Conservation (phyloP, 2,888 invertebrate genomes). For the Lottia scabra region DNA sequence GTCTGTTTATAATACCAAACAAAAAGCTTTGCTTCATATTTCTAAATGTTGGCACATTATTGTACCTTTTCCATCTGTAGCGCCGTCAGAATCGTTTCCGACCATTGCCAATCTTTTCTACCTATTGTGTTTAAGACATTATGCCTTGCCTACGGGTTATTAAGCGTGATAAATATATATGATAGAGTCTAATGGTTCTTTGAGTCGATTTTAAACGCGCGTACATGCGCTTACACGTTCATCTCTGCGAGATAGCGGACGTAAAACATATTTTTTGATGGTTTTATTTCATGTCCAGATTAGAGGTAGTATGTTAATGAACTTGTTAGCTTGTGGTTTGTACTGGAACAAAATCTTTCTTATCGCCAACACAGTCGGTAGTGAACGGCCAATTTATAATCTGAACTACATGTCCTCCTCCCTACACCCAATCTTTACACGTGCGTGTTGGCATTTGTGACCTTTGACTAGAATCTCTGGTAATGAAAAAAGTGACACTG, state of each 20-base stretch:
- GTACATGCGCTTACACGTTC: not conserved
- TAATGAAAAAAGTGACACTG: too few relatives aligned
- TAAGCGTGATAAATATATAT: slow-evolving; percentile 1
- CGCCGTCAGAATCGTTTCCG: not conserved
- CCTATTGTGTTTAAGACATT: not conserved
- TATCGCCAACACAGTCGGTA: not conserved
- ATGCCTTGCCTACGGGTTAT: not conserved
- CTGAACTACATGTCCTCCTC: not conserved
- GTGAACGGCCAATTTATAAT: not conserved
- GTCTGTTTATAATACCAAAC: not conserved
- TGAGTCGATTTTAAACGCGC: not conserved
- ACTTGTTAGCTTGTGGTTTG: not conserved
- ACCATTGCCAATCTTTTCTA: not conserved
- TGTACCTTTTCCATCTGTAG: not conserved
- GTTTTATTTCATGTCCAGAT: not conserved
- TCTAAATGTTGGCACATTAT: not conserved
- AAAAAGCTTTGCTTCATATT: not conserved
- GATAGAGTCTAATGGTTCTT: not conserved
- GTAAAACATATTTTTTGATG: not conserved
- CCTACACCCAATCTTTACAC: not conserved
- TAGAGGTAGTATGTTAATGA: not conserved
- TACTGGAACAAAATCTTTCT: not conserved
- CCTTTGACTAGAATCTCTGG: not conserved
- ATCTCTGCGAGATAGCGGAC: not conserved
- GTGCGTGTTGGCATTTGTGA: not conserved